Base-by-base conservation (phyloP, 2,888 invertebrate genomes). In the Melitaea athalia region DNA sequence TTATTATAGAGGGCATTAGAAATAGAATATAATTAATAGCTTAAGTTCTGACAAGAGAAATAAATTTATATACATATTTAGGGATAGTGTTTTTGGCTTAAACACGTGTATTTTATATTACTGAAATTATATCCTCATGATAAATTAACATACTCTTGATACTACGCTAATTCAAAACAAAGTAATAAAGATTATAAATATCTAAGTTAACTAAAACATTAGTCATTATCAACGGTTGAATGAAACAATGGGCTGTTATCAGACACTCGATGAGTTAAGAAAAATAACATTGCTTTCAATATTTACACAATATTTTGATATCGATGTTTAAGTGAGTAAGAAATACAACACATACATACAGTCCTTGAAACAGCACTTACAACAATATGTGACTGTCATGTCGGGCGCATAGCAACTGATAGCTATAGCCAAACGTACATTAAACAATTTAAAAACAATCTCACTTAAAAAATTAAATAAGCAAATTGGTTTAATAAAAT, bases 191-290 rank as follows among this genome's bases (percentile, higher is more conserved):
- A 55, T 55, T 33, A 38, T n/a, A 55, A 31, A n/a, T 38, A 33
- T 8, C 2, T 33, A 55, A 55, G n/a, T n/a, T 7, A 33, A 38
- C n/a, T 14, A n/a, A 5, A 12, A 55, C n/a, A 14, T 55, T 55
- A 55, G 55, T n/a, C n/a, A n/a, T n/a, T n/a, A n/a, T n/a, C 12
- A 33, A 33, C n/a, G 55, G 55, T 55, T 38, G 38, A 55, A 55
- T 55, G 55, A 3, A 55, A 55, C 55, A 55, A 55, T 55, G 33
- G 3, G n/a, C 33, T 55, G 17, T 55, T 55, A 55, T 55, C 55
- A 55, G 33, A n/a, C 17, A 55, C 33, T 7, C 55, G 55, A 1
- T 11, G n/a, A n/a, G n/a, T 55, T 33, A 55, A 38, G 6, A 31
- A 55, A 55, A 55, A 38, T 38, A 38, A 38, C 2, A 38, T 38